Conservation (phyloP, 2,888 invertebrate genomes). For the Ophonus ardosiacus region DNA sequence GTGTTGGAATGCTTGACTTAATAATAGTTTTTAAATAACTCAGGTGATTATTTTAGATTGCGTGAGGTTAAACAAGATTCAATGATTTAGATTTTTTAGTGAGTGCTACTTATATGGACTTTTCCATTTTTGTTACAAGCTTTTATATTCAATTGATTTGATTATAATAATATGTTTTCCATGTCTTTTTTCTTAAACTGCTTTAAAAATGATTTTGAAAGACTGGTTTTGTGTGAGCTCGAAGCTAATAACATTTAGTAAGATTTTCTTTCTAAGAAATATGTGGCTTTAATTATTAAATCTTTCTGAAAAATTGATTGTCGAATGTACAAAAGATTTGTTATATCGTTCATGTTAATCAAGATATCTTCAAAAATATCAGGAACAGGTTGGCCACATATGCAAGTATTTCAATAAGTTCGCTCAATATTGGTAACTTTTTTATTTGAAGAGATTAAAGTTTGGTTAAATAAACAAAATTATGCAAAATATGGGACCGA, state of each 20-base stretch:
- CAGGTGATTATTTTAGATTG: neutral
- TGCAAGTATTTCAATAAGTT: no score
- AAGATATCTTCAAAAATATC: no score
- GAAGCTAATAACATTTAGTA: neutral
- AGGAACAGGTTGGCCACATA: no score
- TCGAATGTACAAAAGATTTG: no score
- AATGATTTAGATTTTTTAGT: slow-evolving; percentile 14
- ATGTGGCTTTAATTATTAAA: no score
- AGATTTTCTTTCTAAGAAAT: no score
- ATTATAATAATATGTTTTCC: slow-evolving; percentile 10
- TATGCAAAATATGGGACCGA: no score
- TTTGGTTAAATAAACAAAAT: no score
- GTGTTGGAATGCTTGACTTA: slow-evolving; percentile 21
- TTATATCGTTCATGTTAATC: no score
- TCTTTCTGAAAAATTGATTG: no score
- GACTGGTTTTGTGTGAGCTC: neutral
- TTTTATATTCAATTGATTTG: slow-evolving; percentile 17
- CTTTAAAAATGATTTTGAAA: neutral
- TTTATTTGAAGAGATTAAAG: no score
- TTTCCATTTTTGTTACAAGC: slow-evolving; percentile 1
- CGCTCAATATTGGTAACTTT: no score
- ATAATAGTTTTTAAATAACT: slow-evolving; percentile 26
- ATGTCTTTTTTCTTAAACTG: neutral
- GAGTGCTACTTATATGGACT: slow-evolving; percentile 6
- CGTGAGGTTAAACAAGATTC: slow-evolving; percentile 27